phyloP scores from a whole-genome alignment of 2,797 vertebrate species.

The Tinamus major region DNA sequence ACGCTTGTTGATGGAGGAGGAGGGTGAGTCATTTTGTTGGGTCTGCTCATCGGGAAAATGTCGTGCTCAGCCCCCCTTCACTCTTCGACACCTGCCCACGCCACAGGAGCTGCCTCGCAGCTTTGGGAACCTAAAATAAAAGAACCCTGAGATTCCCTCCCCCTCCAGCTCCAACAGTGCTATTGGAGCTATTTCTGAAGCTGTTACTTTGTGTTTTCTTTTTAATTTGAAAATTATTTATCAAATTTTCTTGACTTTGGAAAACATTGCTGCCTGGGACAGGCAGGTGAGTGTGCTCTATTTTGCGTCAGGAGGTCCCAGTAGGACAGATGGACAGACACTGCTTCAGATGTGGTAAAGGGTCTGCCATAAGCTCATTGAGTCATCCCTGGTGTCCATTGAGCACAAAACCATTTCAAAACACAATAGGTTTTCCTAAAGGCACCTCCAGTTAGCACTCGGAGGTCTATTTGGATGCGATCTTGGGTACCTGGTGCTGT shows the following conservation, averaged over 20 bases:
- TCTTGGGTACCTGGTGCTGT: accelerated
- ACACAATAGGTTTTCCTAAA: background rate
- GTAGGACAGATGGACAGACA: too few species aligned
- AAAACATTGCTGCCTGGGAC: background rate
- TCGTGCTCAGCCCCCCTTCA: background rate
- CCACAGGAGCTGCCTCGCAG: background rate
- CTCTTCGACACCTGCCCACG: background rate
- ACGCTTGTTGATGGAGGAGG: accelerated
- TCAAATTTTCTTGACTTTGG: background rate
- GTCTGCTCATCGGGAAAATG: background rate
- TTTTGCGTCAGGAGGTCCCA: accelerated
- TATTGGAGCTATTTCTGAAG: background rate
- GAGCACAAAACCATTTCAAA: background rate
- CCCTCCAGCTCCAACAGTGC: background rate
- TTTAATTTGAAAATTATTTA: too few species aligned
- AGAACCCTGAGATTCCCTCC: background rate
- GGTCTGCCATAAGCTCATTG: background rate
- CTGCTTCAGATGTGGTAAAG: background rate
- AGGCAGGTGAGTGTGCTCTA: background rate
- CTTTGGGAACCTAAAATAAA: background rate
- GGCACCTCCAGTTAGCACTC: accelerated
- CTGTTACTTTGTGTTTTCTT: background rate
- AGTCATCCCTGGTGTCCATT: accelerated
- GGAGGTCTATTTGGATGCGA: too few species aligned
- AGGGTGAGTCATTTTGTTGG: background rate